phyloP scores from a whole-genome alignment of 1,140 invertebrate species.

The Drosophila kanapiae region DNA sequence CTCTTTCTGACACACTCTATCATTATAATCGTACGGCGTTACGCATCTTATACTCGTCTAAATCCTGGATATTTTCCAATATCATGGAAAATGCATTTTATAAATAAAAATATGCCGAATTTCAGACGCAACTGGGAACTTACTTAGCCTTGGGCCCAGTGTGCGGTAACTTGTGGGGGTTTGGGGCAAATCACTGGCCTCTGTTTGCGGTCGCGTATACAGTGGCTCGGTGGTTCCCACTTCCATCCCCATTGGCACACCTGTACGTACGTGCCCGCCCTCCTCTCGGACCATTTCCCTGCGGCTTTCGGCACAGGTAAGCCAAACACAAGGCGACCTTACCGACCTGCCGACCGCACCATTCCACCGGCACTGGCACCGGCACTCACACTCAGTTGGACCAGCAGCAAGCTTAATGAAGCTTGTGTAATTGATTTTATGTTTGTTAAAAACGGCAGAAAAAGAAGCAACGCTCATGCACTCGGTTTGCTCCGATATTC shows the following conservation, averaged over 20 bases:
- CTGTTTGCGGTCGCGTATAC: slow-evolving; percentile 31
- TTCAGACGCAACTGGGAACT: too few species aligned
- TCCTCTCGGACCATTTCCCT: slow-evolving; percentile 38
- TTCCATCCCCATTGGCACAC: slow-evolving; percentile 7
- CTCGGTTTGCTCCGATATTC: slow-evolving; percentile 71
- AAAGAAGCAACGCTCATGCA: slow-evolving; percentile 71
- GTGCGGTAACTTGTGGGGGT: not conserved
- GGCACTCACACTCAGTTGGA: slow-evolving; percentile 14
- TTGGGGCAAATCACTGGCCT: slow-evolving; percentile 6
- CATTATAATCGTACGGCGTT: too few species aligned
- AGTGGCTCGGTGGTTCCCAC: slow-evolving; percentile 18
- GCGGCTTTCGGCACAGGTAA: slow-evolving; percentile 44
- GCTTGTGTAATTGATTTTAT: slow-evolving; percentile 83
- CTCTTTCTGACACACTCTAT: too few species aligned
- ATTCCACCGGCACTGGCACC: slow-evolving; percentile 14
- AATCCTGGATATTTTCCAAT: too few species aligned
- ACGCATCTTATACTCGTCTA: too few species aligned
- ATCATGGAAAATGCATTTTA: too few species aligned
- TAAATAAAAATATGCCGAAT: not conserved
- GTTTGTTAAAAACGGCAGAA: slow-evolving; percentile 82
- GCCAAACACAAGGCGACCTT: slow-evolving; percentile 31
- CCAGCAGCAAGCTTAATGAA: slow-evolving; percentile 68
- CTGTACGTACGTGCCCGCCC: not conserved
- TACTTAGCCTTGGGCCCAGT: not conserved
- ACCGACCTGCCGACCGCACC: slow-evolving; percentile 24